Percentiles rank a stretch among this genome's conserved stretches.
These are phyloP conservation scores for Lordiphosa stackelbergi DNA, from an alignment of 1,140 invertebrate species.

Conservation along the genomic window DNA sequence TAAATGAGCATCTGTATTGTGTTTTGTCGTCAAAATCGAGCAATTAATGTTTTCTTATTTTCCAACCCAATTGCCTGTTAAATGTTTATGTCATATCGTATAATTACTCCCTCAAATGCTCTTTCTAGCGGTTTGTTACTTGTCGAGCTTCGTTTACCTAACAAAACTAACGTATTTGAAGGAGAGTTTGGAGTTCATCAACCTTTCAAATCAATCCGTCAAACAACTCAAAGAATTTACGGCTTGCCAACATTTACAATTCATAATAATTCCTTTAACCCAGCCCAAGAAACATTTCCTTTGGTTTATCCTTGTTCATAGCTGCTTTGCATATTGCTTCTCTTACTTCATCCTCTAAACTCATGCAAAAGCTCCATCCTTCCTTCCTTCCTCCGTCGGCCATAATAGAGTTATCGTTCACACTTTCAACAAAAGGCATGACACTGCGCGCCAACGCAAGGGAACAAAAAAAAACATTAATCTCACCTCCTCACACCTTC, in stretches of 20 bases:
- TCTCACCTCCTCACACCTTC: constrained; percentile 10
- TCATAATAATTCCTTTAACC: not conserved
- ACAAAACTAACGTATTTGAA: no score
- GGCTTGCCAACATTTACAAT: no score
- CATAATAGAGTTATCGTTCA: constrained; percentile 21
- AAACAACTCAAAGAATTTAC: no score
- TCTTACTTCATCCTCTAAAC: not conserved
- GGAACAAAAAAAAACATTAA: not conserved
- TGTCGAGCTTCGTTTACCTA: no score
- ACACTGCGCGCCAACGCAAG: not conserved
- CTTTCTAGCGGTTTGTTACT: no score
- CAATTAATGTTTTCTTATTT: no score
- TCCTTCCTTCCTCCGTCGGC: no score
- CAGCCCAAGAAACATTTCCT: constrained; percentile 1
- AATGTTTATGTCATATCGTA: not conserved
- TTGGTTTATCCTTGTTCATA: not conserved
- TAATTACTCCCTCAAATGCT: not conserved
- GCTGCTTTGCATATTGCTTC: constrained; percentile 2
- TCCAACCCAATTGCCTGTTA: no score
- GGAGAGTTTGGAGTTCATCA: no score
- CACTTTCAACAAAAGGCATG: not conserved
- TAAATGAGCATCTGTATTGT: no score
- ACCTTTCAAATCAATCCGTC: no score
- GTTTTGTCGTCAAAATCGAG: no score
- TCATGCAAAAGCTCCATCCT: not conserved